Conservation (phyloP, 1,140 invertebrate genomes). For the Aphelenchoides besseyi region DNA sequence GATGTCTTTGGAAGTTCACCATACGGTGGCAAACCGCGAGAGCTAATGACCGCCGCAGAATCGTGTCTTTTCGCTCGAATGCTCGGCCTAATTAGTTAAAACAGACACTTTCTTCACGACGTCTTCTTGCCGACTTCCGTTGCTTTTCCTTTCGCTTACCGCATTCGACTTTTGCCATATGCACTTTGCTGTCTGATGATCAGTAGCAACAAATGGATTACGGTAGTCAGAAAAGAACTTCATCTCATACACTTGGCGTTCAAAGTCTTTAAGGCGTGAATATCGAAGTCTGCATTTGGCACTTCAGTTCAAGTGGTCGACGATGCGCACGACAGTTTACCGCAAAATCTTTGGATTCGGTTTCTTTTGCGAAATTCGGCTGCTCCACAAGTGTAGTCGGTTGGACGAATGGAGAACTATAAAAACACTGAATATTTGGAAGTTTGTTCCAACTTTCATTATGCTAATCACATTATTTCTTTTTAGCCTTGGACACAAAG, state of each 20-base stretch:
- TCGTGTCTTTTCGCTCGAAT: not conserved
- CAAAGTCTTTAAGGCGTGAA: not conserved
- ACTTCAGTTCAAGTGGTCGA: not conserved
- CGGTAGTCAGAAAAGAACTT: not conserved
- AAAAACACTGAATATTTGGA: too few species aligned
- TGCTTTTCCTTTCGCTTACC: not conserved
- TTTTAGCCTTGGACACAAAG: too few species aligned
- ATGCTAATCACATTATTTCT: too few species aligned
- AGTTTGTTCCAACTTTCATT: too few species aligned
- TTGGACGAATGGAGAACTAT: too few species aligned
- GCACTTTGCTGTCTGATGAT: not conserved
- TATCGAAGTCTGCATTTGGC: not conserved
- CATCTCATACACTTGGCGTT: not conserved
- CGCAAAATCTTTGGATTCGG: too few species aligned
- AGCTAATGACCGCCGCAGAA: not conserved
- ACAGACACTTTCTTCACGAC: constrained; percentile 1
- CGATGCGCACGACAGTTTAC: not conserved
- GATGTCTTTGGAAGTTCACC: not conserved
- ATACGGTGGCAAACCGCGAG: constrained; percentile 1
- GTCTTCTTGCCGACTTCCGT: not conserved
- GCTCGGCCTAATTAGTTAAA: not conserved
- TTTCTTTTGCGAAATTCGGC: too few species aligned
- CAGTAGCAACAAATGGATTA: not conserved
- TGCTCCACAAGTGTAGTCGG: too few species aligned
- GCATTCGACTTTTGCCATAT: not conserved